Evolutionary conservation across 2,113 vertebrate genomes (phyloP), one percentile per base, ranked within the genome.

Genomic region (Nycticryphes semicollaris): DNA sequence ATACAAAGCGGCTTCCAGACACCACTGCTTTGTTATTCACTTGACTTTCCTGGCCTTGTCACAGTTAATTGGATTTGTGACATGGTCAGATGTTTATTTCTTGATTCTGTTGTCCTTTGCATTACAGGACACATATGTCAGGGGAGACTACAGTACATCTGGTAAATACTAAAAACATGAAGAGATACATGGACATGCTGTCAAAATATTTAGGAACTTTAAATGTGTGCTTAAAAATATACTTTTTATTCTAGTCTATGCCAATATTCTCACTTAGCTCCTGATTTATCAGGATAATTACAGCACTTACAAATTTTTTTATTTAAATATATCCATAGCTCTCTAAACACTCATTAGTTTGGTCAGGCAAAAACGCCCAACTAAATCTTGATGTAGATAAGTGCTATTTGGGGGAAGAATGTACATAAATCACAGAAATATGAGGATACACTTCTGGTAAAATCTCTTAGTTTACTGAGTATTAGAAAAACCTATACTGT

Each of bases 11-110:
- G 87, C 94, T 96, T 94, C 91, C 62, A 91, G 93, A 90, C 88
- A 92, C 67, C 82, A 66, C 14, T 87, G 84, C 91, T 93, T 85
- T 86, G 83, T 96, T 97, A 87, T 62, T 87, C 59, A 59, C 64
- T 95, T 89, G 90, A 86, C 91, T 96, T 97, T 94, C 92, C 57
- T 59, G 83, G 84, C 87, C 90, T 84, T 78, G 84, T 93, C 94
- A 88, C 39, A 85, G 68, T 89, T 97, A 97, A 97, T 73, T 95
- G 95, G 95, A 97, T 97, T 89, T 97, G 87, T 92, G 90, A 90
- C 77, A 33, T 69, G 64, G 81, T 97, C 91, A 89, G 89, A 72
- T 83, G 91, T 96, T 96, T 96, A 94, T 95, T 93, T 96, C 95
- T 85, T 96, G 70, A 90, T 90, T 91, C 75, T 82, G 50, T 78